Conservation (phyloP, 1,140 invertebrate species). For the Papilio xuthus region DNA sequence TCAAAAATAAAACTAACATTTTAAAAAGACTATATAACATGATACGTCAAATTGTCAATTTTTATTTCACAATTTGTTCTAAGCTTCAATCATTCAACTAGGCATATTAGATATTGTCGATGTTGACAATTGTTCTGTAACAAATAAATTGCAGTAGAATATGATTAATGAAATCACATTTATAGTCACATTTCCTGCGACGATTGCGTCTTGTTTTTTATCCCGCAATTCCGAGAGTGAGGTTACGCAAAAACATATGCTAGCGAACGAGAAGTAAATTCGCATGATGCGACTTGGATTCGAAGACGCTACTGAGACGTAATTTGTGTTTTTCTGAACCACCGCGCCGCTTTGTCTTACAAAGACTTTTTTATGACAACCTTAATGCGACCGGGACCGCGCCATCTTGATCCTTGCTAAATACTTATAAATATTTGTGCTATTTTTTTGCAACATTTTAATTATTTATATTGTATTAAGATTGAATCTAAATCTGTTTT, state of each 20-base stretch:
- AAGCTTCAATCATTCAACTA: not conserved
- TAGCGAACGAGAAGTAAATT: constrained; percentile 45
- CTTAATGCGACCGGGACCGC: constrained; percentile 51
- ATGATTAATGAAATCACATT: constrained; percentile 5
- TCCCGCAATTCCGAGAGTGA: constrained; percentile 29
- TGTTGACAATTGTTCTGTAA: not conserved
- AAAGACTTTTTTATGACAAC: constrained; percentile 51
- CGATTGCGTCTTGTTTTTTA: constrained; percentile 9
- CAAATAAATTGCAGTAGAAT: not conserved
- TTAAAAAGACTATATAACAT: too few relatives aligned
- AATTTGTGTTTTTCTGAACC: constrained; percentile 70
- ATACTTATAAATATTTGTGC: constrained; percentile 21
- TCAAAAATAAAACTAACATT: too few relatives aligned
- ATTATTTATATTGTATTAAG: constrained; percentile 21
- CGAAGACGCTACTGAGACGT: constrained; percentile 52
- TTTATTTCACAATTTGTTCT: not conserved
- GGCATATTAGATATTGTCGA: not conserved
- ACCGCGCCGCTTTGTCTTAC: constrained; percentile 61
- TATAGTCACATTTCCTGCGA: not conserved
- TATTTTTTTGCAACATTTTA: not conserved
- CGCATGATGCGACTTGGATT: constrained; percentile 54
- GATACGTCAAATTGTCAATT: not conserved
- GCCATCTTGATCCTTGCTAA: constrained; percentile 51
- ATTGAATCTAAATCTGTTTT: not conserved
- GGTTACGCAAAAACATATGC: constrained; percentile 36